Percentiles rank a stretch among this genome's conserved stretches.
Conservation (phyloP, 1,140 invertebrate species). For the Pachyrhynchus sulphureomaculatus region DNA sequence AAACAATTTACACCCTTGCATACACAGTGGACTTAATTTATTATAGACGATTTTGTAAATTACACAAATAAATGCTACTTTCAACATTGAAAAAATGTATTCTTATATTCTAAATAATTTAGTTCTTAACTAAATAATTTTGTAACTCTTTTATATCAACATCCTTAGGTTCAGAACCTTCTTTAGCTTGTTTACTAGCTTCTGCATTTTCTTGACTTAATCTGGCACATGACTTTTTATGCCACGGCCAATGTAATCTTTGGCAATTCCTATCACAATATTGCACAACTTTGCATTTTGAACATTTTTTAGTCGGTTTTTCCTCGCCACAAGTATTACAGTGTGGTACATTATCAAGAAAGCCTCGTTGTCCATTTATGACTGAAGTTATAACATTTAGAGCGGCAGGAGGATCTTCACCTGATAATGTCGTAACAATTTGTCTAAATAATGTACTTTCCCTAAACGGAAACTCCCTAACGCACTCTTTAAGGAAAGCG, state of each 20-base stretch:
- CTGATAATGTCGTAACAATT: slow-evolving; percentile 73
- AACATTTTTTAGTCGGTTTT: slow-evolving; percentile 88
- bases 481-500: slow-evolving; percentile 76
- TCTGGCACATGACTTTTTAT: slow-evolving; percentile 83
- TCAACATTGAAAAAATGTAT: too few species aligned
- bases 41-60: too few species aligned
- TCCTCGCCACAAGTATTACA: slow-evolving; percentile 90
- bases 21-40: too few species aligned
- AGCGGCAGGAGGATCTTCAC: slow-evolving; percentile 67
- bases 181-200: slow-evolving; percentile 4
- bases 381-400: slow-evolving; percentile 76
- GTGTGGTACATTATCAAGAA: slow-evolving; percentile 67
- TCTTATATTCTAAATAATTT: not conserved
- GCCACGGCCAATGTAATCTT: slow-evolving; percentile 92
- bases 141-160: slow-evolving; percentile 29
- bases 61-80: too few species aligned
- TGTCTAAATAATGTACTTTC: slow-evolving; percentile 85
- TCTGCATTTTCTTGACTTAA: slow-evolving; percentile 47
- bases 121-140: slow-evolving; percentile 28
- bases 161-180: not conserved
- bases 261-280: slow-evolving; percentile 96
- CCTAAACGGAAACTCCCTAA: slow-evolving; percentile 84
- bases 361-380: slow-evolving; percentile 86
- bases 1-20: too few species aligned
- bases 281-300: slow-evolving; percentile 89